These are phyloP conservation scores for Pelvicachromis taeniatus DNA, from an alignment of 2,113 vertebrate genomes.

Conservation along the genomic window DNA sequence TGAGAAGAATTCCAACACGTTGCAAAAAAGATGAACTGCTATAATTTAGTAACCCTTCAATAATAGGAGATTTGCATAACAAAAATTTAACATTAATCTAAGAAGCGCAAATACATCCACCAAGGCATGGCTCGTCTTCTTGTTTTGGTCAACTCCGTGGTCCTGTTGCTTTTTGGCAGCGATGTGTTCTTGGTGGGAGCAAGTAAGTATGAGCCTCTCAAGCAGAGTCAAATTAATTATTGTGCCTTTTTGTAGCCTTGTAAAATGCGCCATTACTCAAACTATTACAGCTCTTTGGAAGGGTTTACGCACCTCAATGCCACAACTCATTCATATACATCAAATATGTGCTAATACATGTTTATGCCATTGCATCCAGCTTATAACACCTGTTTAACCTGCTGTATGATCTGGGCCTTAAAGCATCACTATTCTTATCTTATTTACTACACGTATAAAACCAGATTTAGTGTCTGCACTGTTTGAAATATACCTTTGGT, in stretches of 20 bases:
- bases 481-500: neutral
- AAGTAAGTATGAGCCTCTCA: conserved; percentile 78
- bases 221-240: neutral
- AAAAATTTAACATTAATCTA: neutral
- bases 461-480: neutral
- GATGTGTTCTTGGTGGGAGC: conserved; percentile 86
- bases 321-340: neutral
- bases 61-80: neutral
- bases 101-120: neutral
- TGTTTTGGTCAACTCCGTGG: conserved; percentile 70
- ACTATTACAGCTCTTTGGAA: neutral
- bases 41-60: conserved; percentile 9
- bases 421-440: neutral
- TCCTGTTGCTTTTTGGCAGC: conserved; percentile 88
- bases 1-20: conserved; percentile 1
- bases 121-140: conserved; percentile 72
- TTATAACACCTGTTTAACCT: neutral
- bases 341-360: neutral
- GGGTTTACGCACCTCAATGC: neutral
- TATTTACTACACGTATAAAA: neutral
- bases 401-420: neutral
- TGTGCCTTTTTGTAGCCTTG: neutral
- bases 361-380: neutral
- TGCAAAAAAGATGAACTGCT: conserved; percentile 24
- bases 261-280: neutral